Conservation (phyloP, 2,113 vertebrate genomes). For the Vanacampus margaritifer region DNA sequence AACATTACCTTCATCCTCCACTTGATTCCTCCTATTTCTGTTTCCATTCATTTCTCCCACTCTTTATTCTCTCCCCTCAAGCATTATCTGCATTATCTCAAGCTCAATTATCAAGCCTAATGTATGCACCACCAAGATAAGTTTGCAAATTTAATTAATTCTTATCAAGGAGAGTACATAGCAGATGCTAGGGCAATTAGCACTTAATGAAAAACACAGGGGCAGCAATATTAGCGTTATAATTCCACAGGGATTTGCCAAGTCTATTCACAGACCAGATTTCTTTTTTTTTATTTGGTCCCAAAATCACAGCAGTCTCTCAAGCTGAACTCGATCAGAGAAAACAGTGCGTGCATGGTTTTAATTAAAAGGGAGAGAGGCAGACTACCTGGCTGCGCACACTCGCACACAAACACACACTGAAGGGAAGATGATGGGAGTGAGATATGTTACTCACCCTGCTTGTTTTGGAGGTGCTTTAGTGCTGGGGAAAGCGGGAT, state of each 20-base stretch:
- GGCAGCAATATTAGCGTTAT: slow-evolving; percentile 73
- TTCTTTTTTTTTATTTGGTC: slow-evolving; percentile 40
- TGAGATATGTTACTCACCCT: slow-evolving; percentile 74
- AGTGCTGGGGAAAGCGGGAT: slow-evolving; percentile 79
- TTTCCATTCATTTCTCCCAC: background rate
- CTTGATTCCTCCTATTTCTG: slow-evolving; percentile 26
- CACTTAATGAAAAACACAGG: slow-evolving; percentile 74
- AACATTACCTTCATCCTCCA: slow-evolving; percentile 50
- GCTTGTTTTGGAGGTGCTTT: slow-evolving; percentile 81
- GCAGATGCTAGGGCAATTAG: slow-evolving; percentile 76
- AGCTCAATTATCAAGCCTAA: slow-evolving; percentile 69
- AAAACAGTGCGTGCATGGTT: slow-evolving; percentile 36
- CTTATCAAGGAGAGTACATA: slow-evolving; percentile 75
- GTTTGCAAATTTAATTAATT: slow-evolving; percentile 79
- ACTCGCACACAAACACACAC: slow-evolving; percentile 30
- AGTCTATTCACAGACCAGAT: slow-evolving; percentile 66
- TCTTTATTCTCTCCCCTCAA: slow-evolving; percentile 38
- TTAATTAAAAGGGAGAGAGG: slow-evolving; percentile 56
- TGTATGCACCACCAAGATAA: slow-evolving; percentile 73
- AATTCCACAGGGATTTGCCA: slow-evolving; percentile 68
- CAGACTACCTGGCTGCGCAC: slow-evolving; percentile 33
- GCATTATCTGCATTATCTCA: slow-evolving; percentile 63
- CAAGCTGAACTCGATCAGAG: slow-evolving; percentile 56
- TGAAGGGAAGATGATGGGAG: slow-evolving; percentile 33
- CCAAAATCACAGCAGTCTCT: slow-evolving; percentile 49